These are phyloP conservation scores for Ailuropoda melanoleuca DNA, from an alignment of 2,113 vertebrate genomes.

Conservation along the genomic window DNA sequence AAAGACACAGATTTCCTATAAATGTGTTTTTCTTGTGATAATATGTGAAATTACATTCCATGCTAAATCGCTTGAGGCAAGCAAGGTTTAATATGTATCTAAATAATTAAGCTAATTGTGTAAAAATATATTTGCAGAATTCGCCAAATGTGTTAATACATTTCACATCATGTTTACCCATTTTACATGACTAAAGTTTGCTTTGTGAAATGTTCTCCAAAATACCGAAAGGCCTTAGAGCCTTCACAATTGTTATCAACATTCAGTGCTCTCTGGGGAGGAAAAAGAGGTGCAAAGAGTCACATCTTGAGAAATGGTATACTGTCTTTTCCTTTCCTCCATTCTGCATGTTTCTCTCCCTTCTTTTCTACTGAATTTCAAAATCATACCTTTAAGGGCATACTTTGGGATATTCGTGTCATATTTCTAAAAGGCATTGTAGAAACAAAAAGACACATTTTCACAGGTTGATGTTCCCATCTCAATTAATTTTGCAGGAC, in stretches of 20 bases:
- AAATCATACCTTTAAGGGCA: background rate
- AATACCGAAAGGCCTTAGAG: constrained; percentile 30
- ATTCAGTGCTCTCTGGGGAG: background rate
- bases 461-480: background rate
- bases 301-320: background rate
- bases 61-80: constrained; percentile 80
- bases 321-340: background rate
- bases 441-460: background rate
- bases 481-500: background rate
- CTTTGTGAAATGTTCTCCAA: constrained; percentile 66
- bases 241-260: constrained; percentile 8
- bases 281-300: background rate
- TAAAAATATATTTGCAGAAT: constrained; percentile 82
- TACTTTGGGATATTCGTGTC: background rate
- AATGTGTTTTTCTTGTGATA: constrained; percentile 79
- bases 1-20: constrained; percentile 77
- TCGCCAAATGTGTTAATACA: constrained; percentile 80
- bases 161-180: constrained; percentile 79
- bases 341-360: background rate
- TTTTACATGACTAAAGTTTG: constrained; percentile 75
- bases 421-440: background rate
- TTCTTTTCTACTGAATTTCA: background rate
- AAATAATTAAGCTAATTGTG: constrained; percentile 83
- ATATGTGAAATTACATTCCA: constrained; percentile 79
- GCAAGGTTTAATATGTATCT: constrained; percentile 80